Percentiles rank a stretch among this genome's conserved stretches.
These are phyloP conservation scores for Athalia cordata DNA, from an alignment of 2,888 invertebrate species.

Conservation along the genomic window DNA sequence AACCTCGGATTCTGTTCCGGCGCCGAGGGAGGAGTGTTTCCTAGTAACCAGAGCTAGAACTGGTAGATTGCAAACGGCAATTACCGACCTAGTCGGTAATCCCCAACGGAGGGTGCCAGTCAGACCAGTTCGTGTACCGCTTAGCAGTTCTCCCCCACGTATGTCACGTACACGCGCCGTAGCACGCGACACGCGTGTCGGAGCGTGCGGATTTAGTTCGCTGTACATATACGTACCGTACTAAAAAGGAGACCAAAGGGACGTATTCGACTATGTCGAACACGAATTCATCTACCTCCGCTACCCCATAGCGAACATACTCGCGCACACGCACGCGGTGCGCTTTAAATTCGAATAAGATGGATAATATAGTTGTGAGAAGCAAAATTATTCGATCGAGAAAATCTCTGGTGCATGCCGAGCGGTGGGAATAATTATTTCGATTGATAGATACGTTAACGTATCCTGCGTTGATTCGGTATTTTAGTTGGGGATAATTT, in stretches of 20 bases:
- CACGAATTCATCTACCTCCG: neutral
- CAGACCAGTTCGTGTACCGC: conserved; percentile 42
- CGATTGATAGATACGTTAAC: no score
- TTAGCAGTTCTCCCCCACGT: conserved; percentile 49
- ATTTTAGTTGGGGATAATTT: no score
- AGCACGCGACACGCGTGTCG: conserved; percentile 60
- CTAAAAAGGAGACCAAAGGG: conserved; percentile 51
- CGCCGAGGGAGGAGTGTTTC: conserved; percentile 29
- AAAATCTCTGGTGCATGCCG: no score
- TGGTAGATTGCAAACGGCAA: conserved; percentile 68
- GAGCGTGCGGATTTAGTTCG: conserved; percentile 59
- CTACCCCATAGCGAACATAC: no score
- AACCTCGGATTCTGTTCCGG: neutral
- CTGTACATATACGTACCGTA: conserved; percentile 42
- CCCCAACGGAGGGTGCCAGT: conserved; percentile 52
- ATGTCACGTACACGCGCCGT: conserved; percentile 65
- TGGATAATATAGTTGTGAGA: no score
- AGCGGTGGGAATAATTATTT: no score
- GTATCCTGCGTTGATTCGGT: no score
- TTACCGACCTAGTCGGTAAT: conserved; percentile 67
- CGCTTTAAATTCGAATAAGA: no score
- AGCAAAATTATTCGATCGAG: no score
- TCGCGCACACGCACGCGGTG: no score
- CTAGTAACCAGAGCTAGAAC: conserved; percentile 34
- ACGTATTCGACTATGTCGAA: conserved; percentile 16